Percentiles rank a stretch among this genome's conserved stretches.
These are phyloP conservation scores for Carpatolechia fugitivella DNA, from an alignment of 2,888 invertebrate species.

Conservation along the genomic window DNA sequence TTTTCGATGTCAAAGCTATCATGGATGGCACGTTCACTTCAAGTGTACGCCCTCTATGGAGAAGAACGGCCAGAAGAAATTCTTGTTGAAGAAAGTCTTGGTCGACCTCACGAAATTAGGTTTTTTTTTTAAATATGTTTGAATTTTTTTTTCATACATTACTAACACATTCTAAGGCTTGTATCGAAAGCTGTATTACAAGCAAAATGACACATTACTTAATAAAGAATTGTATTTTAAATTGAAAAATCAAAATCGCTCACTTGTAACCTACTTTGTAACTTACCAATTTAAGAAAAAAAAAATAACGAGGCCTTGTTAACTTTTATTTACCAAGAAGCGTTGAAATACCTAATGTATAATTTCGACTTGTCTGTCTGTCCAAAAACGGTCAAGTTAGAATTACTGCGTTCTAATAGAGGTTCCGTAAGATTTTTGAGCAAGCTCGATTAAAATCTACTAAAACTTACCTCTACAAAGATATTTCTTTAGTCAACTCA, in stretches of 20 bases:
- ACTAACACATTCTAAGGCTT: background rate
- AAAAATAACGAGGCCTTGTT: background rate
- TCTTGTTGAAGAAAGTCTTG: too few species aligned
- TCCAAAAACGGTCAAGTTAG: background rate
- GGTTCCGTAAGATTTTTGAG: background rate
- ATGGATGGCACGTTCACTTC: too few species aligned
- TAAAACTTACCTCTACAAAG: too few species aligned
- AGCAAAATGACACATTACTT: background rate
- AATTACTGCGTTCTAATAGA: background rate
- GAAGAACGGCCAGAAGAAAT: too few species aligned
- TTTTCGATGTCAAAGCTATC: too few species aligned
- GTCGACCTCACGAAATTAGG: too few species aligned
- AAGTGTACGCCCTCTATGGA: too few species aligned
- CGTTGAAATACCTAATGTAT: conserved; percentile 2
- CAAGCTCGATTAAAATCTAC: background rate
- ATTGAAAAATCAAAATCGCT: background rate
- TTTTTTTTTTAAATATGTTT: too few species aligned
- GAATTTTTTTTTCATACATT: too few species aligned
- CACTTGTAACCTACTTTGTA: too few species aligned
- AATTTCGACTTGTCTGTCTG: conserved; percentile 1
- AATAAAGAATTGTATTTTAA: background rate
- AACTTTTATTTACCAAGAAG: conserved; percentile 10
- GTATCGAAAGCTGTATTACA: background rate
- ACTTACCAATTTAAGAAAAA: background rate
- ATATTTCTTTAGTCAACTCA: too few species aligned